A percentile compares a stretch with the other conserved stretches of the same genome.
Evolutionary conservation across 2,113 vertebrate genomes (phyloP).

Genomic region (Daubentonia madagascariensis): DNA sequence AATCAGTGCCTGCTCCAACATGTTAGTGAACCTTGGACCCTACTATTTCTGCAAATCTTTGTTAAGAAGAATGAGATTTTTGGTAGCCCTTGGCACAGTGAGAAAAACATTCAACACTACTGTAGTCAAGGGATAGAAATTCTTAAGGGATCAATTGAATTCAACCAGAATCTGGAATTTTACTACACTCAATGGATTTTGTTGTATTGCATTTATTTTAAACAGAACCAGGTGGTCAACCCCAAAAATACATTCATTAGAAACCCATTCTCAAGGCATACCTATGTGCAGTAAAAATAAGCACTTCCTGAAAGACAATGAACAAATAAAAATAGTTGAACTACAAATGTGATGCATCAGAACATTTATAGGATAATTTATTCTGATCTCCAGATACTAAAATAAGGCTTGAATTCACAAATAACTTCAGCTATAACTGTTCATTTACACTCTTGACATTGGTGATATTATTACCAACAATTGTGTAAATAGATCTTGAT

Average conservation of each 20-base stretch:
- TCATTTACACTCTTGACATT: not conserved
- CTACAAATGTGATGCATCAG: not conserved
- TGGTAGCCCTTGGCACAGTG: not conserved
- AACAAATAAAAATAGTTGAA: not conserved
- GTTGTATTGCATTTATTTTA: not conserved
- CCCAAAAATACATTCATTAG: not conserved
- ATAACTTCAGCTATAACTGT: not conserved
- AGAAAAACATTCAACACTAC: not conserved
- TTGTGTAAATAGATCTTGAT: not conserved
- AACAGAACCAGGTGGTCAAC: not conserved
- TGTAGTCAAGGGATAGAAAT: not conserved
- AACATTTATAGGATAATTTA: not conserved
- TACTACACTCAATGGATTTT: not conserved
- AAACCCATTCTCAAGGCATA: not conserved
- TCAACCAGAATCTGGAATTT: not conserved
- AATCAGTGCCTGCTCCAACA: not conserved
- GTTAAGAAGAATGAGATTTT: not conserved
- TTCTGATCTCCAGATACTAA: not conserved
- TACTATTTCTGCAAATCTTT: not conserved
- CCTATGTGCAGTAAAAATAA: not conserved
- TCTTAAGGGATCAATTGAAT: not conserved
- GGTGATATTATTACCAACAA: not conserved
- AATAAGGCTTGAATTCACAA: not conserved
- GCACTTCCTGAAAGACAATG: not conserved
- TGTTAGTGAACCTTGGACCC: not conserved